A percentile compares a stretch with the other conserved stretches of the same genome.
phyloP scores from a whole-genome alignment of 1,140 invertebrate species.

The Philopotamus ludificatus region DNA sequence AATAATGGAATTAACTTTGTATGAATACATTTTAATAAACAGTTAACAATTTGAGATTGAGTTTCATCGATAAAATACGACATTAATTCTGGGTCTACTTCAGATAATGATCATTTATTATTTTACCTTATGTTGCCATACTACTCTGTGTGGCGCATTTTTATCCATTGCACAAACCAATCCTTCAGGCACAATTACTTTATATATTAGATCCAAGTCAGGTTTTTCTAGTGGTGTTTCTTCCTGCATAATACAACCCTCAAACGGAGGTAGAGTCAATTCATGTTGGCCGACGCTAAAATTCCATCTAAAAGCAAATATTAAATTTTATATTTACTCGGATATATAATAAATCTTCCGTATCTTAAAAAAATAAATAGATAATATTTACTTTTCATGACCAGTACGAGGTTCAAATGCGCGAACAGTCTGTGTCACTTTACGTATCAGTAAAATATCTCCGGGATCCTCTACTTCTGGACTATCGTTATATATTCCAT shows the following conservation, averaged over 20 bases:
- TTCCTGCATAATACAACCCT: slow-evolving; percentile 54
- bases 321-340: background rate
- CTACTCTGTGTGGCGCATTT: slow-evolving; percentile 54
- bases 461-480: slow-evolving; percentile 52
- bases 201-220: slow-evolving; percentile 58
- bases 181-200: slow-evolving; percentile 74
- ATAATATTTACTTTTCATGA: slow-evolving; percentile 66
- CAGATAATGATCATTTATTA: background rate
- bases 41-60: no score
- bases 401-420: slow-evolving; percentile 82
- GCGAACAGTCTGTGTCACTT: slow-evolving; percentile 81
- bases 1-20: no score
- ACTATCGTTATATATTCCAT: slow-evolving; percentile 43
- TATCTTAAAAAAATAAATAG: background rate
- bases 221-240: slow-evolving; percentile 42
- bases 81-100: background rate
- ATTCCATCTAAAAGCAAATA: slow-evolving; percentile 76
- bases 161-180: slow-evolving; percentile 65
- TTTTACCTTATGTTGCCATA: slow-evolving; percentile 70
- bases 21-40: background rate
- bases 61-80: no score
- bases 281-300: slow-evolving; percentile 91
- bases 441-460: slow-evolving; percentile 75
- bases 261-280: slow-evolving; percentile 60
- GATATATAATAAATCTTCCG: slow-evolving; percentile 2